phyloP scores from a whole-genome alignment of 2,113 vertebrate genomes.

The Dromas ardeola region DNA sequence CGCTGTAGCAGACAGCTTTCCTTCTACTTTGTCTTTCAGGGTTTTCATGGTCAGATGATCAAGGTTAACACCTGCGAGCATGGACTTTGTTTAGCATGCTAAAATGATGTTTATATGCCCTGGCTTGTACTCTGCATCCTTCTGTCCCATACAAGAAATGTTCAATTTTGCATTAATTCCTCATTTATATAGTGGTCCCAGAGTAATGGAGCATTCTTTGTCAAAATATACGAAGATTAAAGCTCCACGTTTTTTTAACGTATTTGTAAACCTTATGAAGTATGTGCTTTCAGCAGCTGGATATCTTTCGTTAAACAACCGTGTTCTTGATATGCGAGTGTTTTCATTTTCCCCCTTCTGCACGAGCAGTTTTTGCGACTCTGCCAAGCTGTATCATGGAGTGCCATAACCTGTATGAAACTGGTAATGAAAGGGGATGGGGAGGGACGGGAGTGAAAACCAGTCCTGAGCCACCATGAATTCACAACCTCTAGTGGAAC shows the following conservation, averaged over 20 bases:
- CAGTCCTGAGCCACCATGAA: not conserved
- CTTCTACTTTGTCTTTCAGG: not conserved
- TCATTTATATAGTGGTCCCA: not conserved
- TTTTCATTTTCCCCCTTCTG: conserved; percentile 6
- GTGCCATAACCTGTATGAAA: not conserved
- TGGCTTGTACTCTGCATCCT: not conserved
- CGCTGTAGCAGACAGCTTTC: not conserved
- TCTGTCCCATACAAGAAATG: not conserved
- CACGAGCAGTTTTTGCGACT: not conserved
- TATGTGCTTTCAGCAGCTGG: conserved; percentile 29
- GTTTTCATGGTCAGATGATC: not conserved
- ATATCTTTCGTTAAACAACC: conserved; percentile 16
- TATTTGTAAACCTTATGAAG: conserved; percentile 20
- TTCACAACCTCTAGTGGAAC: not conserved
- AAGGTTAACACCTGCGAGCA: not conserved
- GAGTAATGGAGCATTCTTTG: not conserved
- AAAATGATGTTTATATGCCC: not conserved
- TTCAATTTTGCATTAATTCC: not conserved
- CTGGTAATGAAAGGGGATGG: not conserved
- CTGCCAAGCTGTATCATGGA: not conserved
- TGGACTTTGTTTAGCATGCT: not conserved
- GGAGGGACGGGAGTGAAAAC: not conserved
- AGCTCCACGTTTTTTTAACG: not conserved
- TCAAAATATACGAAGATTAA: conserved; percentile 33
- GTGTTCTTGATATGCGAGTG: not conserved